A percentile compares a stretch with the other conserved stretches of the same genome.
These are phyloP conservation scores for Scartelaos histophorus DNA, from an alignment of 2,113 vertebrate genomes.

Conservation along the genomic window DNA sequence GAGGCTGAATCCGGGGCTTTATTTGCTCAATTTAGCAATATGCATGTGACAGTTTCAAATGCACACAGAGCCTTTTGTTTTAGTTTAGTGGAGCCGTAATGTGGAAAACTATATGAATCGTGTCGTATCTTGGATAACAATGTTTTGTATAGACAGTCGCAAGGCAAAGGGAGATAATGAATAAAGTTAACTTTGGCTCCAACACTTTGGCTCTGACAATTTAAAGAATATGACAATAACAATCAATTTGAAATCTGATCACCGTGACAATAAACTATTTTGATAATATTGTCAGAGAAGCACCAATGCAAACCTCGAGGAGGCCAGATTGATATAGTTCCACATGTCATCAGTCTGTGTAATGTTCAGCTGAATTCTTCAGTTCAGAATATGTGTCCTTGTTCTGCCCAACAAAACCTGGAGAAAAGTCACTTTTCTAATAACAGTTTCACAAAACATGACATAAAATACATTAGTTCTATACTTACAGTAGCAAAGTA, in stretches of 20 bases:
- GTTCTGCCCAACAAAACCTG: no score
- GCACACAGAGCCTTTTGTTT: slow-evolving; percentile 23
- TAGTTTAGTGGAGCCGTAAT: background rate
- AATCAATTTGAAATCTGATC: background rate
- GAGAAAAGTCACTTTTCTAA: no score
- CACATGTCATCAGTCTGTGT: background rate
- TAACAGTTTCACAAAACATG: no score
- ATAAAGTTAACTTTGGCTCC: background rate
- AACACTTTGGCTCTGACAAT: background rate
- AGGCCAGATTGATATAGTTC: background rate
- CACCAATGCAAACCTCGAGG: no score
- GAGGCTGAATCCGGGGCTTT: slow-evolving; percentile 38
- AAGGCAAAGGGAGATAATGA: background rate
- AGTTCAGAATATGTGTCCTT: no score
- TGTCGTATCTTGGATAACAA: slow-evolving; percentile 12
- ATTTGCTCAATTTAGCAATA: slow-evolving; percentile 56
- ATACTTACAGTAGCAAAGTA: no score
- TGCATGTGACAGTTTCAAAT: slow-evolving; percentile 45
- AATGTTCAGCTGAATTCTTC: no score
- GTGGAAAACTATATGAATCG: slow-evolving; percentile 22
- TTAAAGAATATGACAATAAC: background rate
- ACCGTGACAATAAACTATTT: background rate
- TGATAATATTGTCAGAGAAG: background rate
- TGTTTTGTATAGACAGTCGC: background rate
- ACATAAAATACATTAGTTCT: no score